phyloP scores from a whole-genome alignment of 35 echinoderm and acorn worm genomes.

The Patiria miniata region DNA sequence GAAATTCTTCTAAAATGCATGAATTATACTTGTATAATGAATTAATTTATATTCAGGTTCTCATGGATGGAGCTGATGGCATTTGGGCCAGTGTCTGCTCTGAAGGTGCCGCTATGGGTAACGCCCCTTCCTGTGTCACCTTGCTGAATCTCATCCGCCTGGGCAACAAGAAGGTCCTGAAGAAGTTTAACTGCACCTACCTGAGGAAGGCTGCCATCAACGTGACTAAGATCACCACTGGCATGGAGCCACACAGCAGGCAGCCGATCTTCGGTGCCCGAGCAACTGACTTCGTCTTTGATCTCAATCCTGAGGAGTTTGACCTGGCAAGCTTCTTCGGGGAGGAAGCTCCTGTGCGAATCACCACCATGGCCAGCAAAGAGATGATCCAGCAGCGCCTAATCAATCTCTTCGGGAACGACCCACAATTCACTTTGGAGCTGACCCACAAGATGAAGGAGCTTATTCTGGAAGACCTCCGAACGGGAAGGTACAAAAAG shows the following conservation, averaged over 20 bases:
- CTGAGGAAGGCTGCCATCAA: slow-evolving; percentile 46
- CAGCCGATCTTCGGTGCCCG: slow-evolving; percentile 46
- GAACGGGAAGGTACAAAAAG: slow-evolving; percentile 36
- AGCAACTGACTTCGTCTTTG: too few species aligned
- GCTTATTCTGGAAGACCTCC: slow-evolving; percentile 27
- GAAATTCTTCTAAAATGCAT: too few species aligned
- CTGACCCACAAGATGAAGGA: slow-evolving; percentile 41
- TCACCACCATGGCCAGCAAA: slow-evolving; percentile 44
- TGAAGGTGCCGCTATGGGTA: slow-evolving; percentile 50
- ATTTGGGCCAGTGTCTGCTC: slow-evolving; percentile 40
- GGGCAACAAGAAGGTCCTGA: slow-evolving; percentile 18
- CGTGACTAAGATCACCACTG: slow-evolving; percentile 44
- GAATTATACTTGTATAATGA: too few species aligned
- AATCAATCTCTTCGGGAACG: slow-evolving; percentile 44
- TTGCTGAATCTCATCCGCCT: too few species aligned
- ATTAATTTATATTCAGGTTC: not conserved
- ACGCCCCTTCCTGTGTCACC: slow-evolving; percentile 34
- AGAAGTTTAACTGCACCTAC: slow-evolving; percentile 54
- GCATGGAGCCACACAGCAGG: slow-evolving; percentile 10
- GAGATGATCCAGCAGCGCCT: too few species aligned
- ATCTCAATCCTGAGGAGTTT: too few species aligned
- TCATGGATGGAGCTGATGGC: slow-evolving; percentile 41
- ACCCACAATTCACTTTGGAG: slow-evolving; percentile 43
- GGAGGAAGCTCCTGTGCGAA: slow-evolving; percentile 28
- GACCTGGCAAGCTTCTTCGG: slow-evolving; percentile 50